Conservation (phyloP, 2,113 vertebrate species). For the Vidua chalybeata region DNA sequence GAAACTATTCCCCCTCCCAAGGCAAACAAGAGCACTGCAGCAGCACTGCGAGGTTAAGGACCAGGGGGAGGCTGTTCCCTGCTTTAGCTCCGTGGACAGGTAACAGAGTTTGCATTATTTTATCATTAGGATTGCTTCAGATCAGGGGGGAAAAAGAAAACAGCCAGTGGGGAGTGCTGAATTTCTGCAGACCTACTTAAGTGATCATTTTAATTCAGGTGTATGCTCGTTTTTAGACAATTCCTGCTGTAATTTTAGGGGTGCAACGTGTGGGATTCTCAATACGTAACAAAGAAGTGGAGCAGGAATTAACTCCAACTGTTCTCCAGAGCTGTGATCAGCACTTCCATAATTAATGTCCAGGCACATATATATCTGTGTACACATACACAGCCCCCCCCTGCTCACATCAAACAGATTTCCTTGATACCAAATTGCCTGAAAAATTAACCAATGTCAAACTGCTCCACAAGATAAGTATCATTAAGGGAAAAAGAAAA, state of each 20-base stretch:
- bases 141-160: neutral
- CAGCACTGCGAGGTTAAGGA: neutral
- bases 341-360: constrained; percentile 30
- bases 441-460: constrained; percentile 45
- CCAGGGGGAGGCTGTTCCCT: neutral
- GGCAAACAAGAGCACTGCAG: neutral
- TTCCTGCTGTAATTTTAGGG: neutral
- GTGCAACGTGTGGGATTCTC: neutral
- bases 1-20: neutral
- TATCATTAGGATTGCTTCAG: neutral
- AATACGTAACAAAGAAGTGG: neutral
- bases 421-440: constrained; percentile 43
- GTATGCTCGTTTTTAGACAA: neutral
- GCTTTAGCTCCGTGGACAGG: neutral
- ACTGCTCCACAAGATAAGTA: constrained; percentile 47
- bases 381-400: neutral
- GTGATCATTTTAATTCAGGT: neutral
- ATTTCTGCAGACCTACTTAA: neutral
- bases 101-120: neutral
- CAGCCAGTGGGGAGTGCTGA: neutral
- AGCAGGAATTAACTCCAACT: constrained; percentile 29
- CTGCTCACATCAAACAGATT: constrained; percentile 43
- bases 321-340: constrained; percentile 30
- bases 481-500: constrained; percentile 37
- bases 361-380: neutral